Percentiles rank a stretch among this genome's conserved stretches.
phyloP scores from a whole-genome alignment of 1,140 invertebrate species.

The Eueides isabella region DNA sequence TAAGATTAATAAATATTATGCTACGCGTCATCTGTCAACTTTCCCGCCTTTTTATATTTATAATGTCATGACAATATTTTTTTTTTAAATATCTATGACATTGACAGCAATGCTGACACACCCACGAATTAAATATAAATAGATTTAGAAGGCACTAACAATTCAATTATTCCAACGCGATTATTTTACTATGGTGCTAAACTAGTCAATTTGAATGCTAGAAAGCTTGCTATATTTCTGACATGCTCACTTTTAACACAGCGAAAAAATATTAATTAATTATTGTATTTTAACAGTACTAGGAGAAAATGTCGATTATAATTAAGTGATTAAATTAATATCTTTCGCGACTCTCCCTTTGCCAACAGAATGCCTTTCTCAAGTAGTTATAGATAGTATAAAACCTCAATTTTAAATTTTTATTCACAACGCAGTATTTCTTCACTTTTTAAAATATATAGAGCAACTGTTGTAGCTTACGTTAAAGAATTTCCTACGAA shows the following conservation, averaged over 20 bases:
- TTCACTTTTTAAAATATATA: constrained; percentile 13
- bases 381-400: constrained; percentile 11
- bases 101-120: not conserved
- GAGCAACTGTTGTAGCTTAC: constrained; percentile 13
- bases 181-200: constrained; percentile 63
- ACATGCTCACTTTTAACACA: constrained; percentile 18
- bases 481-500: not conserved
- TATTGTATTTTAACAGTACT: constrained; percentile 30
- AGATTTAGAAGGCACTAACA: constrained; percentile 32
- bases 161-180: constrained; percentile 27
- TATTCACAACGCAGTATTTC: constrained; percentile 5
- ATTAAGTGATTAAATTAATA: constrained; percentile 25
- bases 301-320: constrained; percentile 25
- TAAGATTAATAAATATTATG: not conserved
- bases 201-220: constrained; percentile 52
- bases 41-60: not conserved
- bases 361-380: constrained; percentile 27
- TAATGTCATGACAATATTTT: not conserved
- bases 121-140: not conserved
- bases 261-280: constrained; percentile 39
- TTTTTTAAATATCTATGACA: not conserved
- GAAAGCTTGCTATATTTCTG: constrained; percentile 5
- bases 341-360: constrained; percentile 21
- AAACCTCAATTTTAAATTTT: constrained; percentile 16
- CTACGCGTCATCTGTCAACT: not conserved